These are phyloP conservation scores for Cinara cedri DNA, from an alignment of 2,888 invertebrate species.

Conservation along the genomic window DNA sequence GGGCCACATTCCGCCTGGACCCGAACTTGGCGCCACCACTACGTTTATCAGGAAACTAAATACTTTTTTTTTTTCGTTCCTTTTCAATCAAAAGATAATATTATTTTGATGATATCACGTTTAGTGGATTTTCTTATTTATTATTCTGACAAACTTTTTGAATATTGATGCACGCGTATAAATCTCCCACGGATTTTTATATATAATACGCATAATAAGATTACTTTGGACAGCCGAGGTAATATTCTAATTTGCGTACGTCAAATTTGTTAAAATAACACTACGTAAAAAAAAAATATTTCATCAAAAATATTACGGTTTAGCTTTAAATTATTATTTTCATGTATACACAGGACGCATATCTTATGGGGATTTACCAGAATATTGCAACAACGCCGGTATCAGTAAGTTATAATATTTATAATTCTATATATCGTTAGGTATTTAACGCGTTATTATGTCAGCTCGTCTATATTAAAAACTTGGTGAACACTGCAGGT, in stretches of 20 bases:
- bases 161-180: background rate
- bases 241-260: background rate
- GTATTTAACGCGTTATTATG: too few relatives aligned
- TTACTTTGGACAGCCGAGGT: background rate
- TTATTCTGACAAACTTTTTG: background rate
- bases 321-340: background rate
- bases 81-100: background rate
- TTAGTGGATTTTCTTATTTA: constrained; percentile 7
- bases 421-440: too few relatives aligned
- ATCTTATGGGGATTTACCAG: too few relatives aligned
- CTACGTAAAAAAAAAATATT: background rate
- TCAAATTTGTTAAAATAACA: background rate
- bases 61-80: background rate
- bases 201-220: background rate
- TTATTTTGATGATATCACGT: background rate
- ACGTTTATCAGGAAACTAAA: background rate
- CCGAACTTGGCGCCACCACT: too few relatives aligned
- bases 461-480: too few relatives aligned
- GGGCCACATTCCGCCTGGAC: too few relatives aligned
- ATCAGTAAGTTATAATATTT: too few relatives aligned
- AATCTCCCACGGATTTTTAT: background rate
- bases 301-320: background rate
- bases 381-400: too few relatives aligned
- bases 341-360: too few relatives aligned
- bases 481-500: too few relatives aligned